Percentiles rank a stretch among this genome's conserved stretches.
Conservation (phyloP, 2,113 vertebrate species). For the Oxyura jamaicensis region DNA sequence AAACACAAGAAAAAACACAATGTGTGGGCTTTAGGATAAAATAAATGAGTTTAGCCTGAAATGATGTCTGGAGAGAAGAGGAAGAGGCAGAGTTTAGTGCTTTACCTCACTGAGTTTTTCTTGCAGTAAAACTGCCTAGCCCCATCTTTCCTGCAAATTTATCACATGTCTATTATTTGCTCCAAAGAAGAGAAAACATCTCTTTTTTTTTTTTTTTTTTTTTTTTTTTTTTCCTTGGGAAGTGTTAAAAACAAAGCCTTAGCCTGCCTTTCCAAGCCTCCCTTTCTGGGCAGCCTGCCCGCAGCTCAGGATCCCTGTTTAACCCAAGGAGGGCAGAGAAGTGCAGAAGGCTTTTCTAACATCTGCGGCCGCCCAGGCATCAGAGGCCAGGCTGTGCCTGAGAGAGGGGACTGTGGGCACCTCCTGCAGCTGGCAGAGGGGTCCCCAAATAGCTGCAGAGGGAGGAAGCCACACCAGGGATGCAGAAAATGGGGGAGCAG, state of each 20-base stretch:
- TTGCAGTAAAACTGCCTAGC: background rate
- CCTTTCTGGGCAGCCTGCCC: slow-evolving; percentile 2
- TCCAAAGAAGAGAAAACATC: background rate
- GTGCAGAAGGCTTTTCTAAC: background rate
- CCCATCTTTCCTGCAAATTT: background rate
- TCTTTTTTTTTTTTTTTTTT: background rate
- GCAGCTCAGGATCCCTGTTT: background rate
- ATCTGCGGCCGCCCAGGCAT: fast-evolving
- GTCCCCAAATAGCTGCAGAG: background rate
- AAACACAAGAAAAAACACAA: background rate
- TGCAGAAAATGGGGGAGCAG: background rate
- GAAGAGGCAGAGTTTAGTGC: background rate
- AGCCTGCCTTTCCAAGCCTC: background rate
- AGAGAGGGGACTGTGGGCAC: fast-evolving
- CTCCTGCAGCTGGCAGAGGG: background rate
- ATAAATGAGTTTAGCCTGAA: background rate
- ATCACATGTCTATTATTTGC: background rate
- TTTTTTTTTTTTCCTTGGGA: background rate
- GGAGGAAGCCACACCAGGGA: background rate
- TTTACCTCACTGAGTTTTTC: background rate
- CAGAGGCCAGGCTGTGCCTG: background rate
- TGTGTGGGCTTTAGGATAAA: background rate
- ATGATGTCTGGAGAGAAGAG: background rate
- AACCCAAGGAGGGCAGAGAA: background rate
- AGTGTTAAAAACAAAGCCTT: background rate